Evolutionary conservation across 2,797 vertebrate species (phyloP).

Genomic region (Myripristis jacobus): DNA sequence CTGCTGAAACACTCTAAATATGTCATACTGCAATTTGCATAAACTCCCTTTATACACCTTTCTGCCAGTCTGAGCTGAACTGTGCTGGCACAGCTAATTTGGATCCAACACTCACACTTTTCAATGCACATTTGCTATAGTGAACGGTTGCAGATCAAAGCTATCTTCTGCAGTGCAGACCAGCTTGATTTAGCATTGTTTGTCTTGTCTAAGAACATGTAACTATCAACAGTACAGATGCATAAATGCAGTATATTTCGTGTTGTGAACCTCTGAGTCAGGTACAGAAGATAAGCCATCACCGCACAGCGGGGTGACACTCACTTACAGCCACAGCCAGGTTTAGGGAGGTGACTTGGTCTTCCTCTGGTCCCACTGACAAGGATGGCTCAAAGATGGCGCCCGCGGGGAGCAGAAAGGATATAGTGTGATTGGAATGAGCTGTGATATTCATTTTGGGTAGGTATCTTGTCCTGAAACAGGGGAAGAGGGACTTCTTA

Average conservation of each 20-base stretch:
- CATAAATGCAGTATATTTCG: not conserved
- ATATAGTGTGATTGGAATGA: constrained; percentile 78
- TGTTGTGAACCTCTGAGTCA: not conserved
- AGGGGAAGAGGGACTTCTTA: not conserved
- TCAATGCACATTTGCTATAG: not conserved
- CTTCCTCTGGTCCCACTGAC: constrained; percentile 90
- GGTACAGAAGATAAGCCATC: constrained; percentile 12
- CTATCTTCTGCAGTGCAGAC: constrained; percentile 4
- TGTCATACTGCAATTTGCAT: not conserved
- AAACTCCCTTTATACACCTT: not conserved
- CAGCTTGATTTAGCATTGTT: constrained; percentile 17
- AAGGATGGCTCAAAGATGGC: constrained; percentile 87
- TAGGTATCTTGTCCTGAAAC: constrained; percentile 87
- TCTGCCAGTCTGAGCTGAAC: not conserved
- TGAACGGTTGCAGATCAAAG: not conserved
- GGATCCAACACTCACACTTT: not conserved
- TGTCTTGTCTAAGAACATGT: not conserved
- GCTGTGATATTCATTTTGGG: constrained; percentile 87
- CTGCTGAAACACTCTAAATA: not conserved
- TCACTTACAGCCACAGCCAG: constrained; percentile 91
- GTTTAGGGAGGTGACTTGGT: constrained; percentile 88
- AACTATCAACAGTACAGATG: constrained; percentile 3
- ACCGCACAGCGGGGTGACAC: constrained; percentile 19
- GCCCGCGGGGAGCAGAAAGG: constrained; percentile 83
- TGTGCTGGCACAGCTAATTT: not conserved